These are phyloP conservation scores for Alligator mississippiensis DNA, from an alignment of 2,113 vertebrate species.

Conservation along the genomic window DNA sequence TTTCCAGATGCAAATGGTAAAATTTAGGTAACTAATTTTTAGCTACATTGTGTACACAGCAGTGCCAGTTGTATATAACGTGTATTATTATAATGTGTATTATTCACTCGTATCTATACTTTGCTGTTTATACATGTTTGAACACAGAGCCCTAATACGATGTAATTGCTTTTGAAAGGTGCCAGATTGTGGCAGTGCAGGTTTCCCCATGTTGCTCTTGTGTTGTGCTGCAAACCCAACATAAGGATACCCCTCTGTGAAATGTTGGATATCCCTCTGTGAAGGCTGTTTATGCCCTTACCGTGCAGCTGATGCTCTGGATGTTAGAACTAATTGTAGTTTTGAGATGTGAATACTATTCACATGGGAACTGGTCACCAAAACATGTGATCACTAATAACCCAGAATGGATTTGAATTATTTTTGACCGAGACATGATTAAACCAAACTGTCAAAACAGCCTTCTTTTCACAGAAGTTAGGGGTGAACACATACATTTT, in stretches of 20 bases:
- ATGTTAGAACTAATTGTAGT: neutral
- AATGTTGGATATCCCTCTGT: neutral
- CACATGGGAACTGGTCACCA: neutral
- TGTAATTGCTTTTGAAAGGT: slow-evolving; percentile 57
- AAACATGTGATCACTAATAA: neutral
- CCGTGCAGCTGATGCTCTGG: too few species aligned
- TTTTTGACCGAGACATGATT: neutral
- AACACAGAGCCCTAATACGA: slow-evolving; percentile 43
- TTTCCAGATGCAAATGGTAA: too few species aligned
- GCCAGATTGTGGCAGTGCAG: slow-evolving; percentile 37
- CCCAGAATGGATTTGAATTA: neutral
- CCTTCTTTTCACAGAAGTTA: neutral
- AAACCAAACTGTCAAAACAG: neutral
- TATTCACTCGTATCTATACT: slow-evolving; percentile 28
- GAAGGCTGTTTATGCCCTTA: neutral
- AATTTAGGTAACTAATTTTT: too few species aligned
- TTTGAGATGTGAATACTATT: neutral
- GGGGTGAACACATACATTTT: neutral
- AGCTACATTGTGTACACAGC: neutral
- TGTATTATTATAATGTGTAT: neutral
- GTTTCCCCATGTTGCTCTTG: neutral
- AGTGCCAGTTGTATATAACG: neutral
- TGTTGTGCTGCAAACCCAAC: neutral
- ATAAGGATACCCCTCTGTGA: neutral
- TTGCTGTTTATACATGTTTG: slow-evolving; percentile 49